phyloP scores from a whole-genome alignment of 2,888 invertebrate species.

The Norana najaformis region DNA sequence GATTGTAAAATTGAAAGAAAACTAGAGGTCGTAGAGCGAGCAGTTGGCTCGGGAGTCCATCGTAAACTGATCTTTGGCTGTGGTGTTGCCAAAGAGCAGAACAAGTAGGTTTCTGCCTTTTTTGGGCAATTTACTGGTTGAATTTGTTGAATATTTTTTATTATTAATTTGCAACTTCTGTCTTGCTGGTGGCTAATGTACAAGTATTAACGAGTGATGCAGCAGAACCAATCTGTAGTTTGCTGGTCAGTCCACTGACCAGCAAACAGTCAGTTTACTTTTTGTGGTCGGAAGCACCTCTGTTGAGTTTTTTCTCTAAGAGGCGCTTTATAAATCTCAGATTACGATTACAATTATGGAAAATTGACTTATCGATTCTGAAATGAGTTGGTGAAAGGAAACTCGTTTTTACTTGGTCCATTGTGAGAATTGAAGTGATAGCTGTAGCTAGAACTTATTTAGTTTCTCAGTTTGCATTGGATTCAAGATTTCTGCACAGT shows the following conservation, averaged over 20 bases:
- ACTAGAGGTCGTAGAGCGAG: conserved; percentile 69
- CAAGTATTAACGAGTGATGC: too few species aligned
- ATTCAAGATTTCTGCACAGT: not conserved
- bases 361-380: not conserved
- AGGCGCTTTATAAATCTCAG: not conserved
- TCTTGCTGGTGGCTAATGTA: too few species aligned
- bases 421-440: not conserved
- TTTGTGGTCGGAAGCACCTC: too few species aligned
- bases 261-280: too few species aligned
- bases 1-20: conserved; percentile 70
- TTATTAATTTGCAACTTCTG: not conserved
- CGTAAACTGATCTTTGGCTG: conserved; percentile 71
- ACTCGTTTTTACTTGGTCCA: not conserved
- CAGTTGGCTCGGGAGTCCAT: conserved; percentile 69
- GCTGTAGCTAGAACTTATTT: not conserved
- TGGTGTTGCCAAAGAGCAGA: conserved; percentile 45
- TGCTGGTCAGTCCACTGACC: too few species aligned
- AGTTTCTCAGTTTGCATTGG: not conserved
- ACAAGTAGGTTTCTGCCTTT: conserved; percentile 23
- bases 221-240: too few species aligned
- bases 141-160: not conserved
- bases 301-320: not conserved
- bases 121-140: not conserved
- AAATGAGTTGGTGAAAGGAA: not conserved
- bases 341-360: too few species aligned